Conservation (phyloP, 2,888 invertebrate genomes). For the Plutella xylostella region DNA sequence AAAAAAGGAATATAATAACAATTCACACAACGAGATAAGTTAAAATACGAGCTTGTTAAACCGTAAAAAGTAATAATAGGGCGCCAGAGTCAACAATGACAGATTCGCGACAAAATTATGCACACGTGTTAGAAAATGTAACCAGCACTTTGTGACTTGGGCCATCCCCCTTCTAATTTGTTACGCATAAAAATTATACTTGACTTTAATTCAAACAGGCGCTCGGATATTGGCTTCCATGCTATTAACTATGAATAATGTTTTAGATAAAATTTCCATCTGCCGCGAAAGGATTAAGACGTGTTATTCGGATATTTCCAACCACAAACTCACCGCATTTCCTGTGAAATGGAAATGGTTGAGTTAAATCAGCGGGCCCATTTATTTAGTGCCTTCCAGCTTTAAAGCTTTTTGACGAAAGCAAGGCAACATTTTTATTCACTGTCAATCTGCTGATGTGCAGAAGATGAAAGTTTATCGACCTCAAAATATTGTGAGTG, state of each 20-base stretch:
- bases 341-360: no score
- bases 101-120: conserved; percentile 42
- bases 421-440: no score
- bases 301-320: no score
- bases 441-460: no score
- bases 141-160: conserved; percentile 27
- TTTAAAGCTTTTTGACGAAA: no score
- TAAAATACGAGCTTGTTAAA: conserved; percentile 67
- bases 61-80: conserved; percentile 68
- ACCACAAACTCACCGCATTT: no score
- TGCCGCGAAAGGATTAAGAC: no score
- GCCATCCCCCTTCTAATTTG: conserved; percentile 16
- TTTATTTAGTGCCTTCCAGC: no score
- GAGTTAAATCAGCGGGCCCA: no score
- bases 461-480: conserved; percentile 4
- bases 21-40: conserved; percentile 63
- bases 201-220: conserved; percentile 6
- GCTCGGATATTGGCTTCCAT: no score
- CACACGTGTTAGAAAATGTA: conserved; percentile 33
- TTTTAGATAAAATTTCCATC: no score
- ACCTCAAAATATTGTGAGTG: conserved; percentile 28
- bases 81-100: conserved; percentile 61
- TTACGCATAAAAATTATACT: conserved; percentile 11
- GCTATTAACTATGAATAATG: no score
- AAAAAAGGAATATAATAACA: conserved; percentile 51